These are phyloP conservation scores for Heliconius ethilla DNA, from an alignment of 2,888 invertebrate genomes.

Conservation along the genomic window DNA sequence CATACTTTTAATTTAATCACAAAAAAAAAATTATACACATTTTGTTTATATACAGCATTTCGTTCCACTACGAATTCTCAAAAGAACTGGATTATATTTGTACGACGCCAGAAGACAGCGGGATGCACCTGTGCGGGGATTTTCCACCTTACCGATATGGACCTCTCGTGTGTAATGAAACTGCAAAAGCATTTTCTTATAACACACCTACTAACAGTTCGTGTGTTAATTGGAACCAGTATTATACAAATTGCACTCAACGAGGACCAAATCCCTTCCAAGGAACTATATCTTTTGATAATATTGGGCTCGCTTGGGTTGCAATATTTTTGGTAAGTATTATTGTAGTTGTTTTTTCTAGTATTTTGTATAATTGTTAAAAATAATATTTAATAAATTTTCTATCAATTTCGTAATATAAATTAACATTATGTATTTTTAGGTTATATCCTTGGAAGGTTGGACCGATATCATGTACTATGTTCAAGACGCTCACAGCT, in stretches of 20 bases:
- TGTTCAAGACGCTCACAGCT: conserved; percentile 99
- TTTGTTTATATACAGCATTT: conserved; percentile 76
- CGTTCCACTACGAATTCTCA: conserved; percentile 93
- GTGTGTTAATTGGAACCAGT: conserved; percentile 99
- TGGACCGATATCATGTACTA: conserved; percentile 99
- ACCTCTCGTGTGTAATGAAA: conserved; percentile 88
- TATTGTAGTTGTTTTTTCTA: neutral
- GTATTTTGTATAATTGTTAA: neutral
- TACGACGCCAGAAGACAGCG: conserved; percentile 94
- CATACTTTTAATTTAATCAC: neutral
- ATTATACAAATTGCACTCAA: conserved; percentile 96
- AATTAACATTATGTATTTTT: conserved; percentile 47
- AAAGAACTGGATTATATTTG: conserved; percentile 98
- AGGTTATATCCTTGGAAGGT: conserved; percentile 99
- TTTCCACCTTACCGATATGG: conserved; percentile 91
- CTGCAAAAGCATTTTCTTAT: conserved; percentile 82
- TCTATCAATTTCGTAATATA: neutral
- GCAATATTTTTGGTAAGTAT: conserved; percentile 98
- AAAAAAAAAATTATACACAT: conserved; percentile 21
- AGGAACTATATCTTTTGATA: conserved; percentile 99
- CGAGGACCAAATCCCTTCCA: conserved; percentile 98
- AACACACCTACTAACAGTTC: conserved; percentile 87
- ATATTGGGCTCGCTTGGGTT: conserved; percentile 99
- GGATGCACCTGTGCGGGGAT: conserved; percentile 95
- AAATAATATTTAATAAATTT: neutral